Percentiles rank a stretch among this genome's conserved stretches.
phyloP scores from a whole-genome alignment of 2,888 invertebrate genomes.

The Meteorus cinctellus region DNA sequence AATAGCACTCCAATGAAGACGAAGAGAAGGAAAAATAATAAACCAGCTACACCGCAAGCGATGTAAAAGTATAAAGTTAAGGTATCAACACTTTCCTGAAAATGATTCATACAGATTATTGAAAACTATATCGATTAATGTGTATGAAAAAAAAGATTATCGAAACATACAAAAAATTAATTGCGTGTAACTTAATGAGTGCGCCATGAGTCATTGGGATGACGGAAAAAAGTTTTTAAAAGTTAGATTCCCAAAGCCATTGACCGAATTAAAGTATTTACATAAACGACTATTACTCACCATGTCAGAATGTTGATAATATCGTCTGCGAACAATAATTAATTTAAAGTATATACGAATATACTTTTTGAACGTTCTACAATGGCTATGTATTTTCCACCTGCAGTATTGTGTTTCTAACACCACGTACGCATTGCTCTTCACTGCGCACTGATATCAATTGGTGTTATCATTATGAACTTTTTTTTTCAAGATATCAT shows the following conservation, averaged over 20 bases:
- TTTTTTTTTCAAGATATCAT: slow-evolving; percentile 8
- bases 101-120: slow-evolving; percentile 20
- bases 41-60: slow-evolving; percentile 59
- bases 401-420: not conserved
- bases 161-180: not conserved
- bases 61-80: slow-evolving; percentile 63
- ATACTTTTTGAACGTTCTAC: too few relatives aligned
- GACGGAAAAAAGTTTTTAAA: not conserved
- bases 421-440: not conserved
- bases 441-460: not conserved
- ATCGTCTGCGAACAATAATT: not conserved
- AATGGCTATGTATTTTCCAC: not conserved
- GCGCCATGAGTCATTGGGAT: not conserved
- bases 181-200: too few relatives aligned
- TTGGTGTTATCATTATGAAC: not conserved
- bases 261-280: not conserved
- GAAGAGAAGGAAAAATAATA: slow-evolving; percentile 60
- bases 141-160: not conserved
- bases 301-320: slow-evolving; percentile 17
- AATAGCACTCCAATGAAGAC: slow-evolving; percentile 61
- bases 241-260: not conserved
- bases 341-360: not conserved
- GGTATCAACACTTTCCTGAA: slow-evolving; percentile 61
- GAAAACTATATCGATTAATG: not conserved
- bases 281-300: slow-evolving; percentile 26